These are phyloP conservation scores for Misgurnus anguillicaudatus DNA, from an alignment of 2,113 vertebrate species.

Conservation along the genomic window DNA sequence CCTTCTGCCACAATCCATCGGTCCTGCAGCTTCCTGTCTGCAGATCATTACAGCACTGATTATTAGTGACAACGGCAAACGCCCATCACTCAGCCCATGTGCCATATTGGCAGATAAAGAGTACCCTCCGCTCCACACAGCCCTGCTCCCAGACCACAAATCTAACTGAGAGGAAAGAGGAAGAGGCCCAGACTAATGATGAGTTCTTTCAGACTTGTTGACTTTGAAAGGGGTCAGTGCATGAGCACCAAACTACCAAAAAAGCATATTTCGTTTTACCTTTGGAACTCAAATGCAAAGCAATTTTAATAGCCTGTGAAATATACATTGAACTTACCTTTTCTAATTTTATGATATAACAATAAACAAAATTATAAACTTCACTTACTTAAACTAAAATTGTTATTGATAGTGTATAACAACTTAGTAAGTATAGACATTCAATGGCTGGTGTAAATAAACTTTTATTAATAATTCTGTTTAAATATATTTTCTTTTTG, in stretches of 20 bases:
- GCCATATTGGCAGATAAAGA: constrained; percentile 75
- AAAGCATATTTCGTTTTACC: neutral
- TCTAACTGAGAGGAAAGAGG: constrained; percentile 50
- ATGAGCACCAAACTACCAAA: constrained; percentile 12
- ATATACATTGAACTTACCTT: no score
- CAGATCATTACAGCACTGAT: constrained; percentile 77
- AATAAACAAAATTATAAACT: no score
- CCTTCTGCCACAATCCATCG: constrained; percentile 49
- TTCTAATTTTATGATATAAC: no score
- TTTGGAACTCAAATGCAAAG: no score
- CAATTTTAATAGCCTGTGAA: no score
- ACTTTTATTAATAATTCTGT: no score
- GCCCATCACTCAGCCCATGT: constrained; percentile 72
- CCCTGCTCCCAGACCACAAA: constrained; percentile 65
- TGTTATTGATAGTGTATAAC: no score
- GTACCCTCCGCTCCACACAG: constrained; percentile 52
- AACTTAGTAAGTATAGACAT: no score
- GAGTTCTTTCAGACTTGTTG: constrained; percentile 32
- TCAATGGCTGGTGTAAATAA: no score
- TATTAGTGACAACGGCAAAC: constrained; percentile 76
- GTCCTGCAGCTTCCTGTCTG: constrained; percentile 73
- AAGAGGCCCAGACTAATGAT: constrained; percentile 19
- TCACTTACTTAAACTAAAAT: no score
- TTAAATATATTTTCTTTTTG: no score
- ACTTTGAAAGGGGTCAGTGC: constrained; percentile 38